phyloP scores from a whole-genome alignment of 2,888 invertebrate species.

The Diloba caeruleocephala region DNA sequence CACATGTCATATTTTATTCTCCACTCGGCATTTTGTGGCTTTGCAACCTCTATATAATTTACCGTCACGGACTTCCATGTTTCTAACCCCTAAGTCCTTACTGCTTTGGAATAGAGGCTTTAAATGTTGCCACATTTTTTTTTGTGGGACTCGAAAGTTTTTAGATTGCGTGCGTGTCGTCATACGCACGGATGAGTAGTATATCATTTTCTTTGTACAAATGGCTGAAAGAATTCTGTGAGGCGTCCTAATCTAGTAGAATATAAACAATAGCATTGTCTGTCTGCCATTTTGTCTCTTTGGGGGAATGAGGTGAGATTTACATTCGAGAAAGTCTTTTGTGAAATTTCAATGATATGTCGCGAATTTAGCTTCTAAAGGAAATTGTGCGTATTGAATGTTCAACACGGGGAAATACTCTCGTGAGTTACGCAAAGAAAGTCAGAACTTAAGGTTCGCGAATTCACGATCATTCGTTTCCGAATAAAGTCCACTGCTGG shows the following conservation, averaged over 20 bases:
- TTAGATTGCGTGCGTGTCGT: constrained; percentile 69
- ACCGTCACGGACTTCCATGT: constrained; percentile 32
- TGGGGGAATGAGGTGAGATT: constrained; percentile 51
- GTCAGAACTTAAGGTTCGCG: no score
- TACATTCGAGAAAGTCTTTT: constrained; percentile 18
- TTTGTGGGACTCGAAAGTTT: constrained; percentile 49
- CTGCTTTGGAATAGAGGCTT: constrained; percentile 39
- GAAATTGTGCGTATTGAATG: no score
- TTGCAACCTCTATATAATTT: constrained; percentile 50
- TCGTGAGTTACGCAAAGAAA: no score
- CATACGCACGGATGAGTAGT: constrained; percentile 84
- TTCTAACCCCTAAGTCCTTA: constrained; percentile 48
- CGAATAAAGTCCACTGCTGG: no score
- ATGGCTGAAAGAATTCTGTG: constrained; percentile 77
- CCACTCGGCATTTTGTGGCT: constrained; percentile 55
- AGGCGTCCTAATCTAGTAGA: constrained; percentile 83
- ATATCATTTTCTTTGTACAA: constrained; percentile 86
- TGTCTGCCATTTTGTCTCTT: constrained; percentile 60
- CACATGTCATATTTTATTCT: constrained; percentile 86
- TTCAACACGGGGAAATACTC: no score
- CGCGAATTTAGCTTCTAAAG: no score
- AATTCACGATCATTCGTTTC: no score
- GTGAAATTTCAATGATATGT: neutral
- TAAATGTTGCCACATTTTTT: constrained; percentile 27
- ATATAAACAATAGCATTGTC: constrained; percentile 75